Percentiles rank a stretch among this genome's conserved stretches.
Evolutionary conservation across 1,140 invertebrate genomes (phyloP).

Genomic region (Bombus fervidus): DNA sequence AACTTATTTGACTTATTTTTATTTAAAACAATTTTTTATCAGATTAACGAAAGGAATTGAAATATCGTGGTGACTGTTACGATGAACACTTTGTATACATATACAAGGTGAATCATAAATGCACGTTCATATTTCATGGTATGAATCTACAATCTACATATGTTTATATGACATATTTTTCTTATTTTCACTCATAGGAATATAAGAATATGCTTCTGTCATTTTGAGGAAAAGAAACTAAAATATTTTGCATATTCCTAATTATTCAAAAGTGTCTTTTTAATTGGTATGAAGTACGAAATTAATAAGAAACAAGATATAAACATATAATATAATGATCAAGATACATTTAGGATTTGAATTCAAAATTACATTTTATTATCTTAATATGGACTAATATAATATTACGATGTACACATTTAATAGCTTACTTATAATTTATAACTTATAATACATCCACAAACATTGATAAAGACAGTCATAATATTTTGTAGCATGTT

Average conservation of each 20-base stretch:
- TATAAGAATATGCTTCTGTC: not conserved
- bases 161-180: not conserved
- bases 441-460: slow-evolving; percentile 82
- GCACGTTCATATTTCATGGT: too few species aligned
- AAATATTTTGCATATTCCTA: not conserved
- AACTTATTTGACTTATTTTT: too few species aligned
- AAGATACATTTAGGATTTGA: slow-evolving; percentile 72
- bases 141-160: too few species aligned
- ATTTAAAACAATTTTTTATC: too few species aligned
- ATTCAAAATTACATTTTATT: slow-evolving; percentile 83
- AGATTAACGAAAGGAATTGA: too few species aligned
- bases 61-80: too few species aligned
- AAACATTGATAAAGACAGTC: slow-evolving; percentile 82
- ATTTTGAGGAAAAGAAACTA: too few species aligned
- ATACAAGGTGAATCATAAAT: too few species aligned
- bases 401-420: slow-evolving; percentile 82
- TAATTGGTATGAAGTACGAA: not conserved
- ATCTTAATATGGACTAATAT: slow-evolving; percentile 82
- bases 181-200: not conserved
- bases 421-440: slow-evolving; percentile 82
- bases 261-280: not conserved
- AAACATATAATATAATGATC: not conserved
- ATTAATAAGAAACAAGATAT: not conserved
- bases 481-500: slow-evolving; percentile 79
- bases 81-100: too few species aligned